phyloP scores from a whole-genome alignment of 2,113 vertebrate species.

The Gnathonemus echidnorhynchus region DNA sequence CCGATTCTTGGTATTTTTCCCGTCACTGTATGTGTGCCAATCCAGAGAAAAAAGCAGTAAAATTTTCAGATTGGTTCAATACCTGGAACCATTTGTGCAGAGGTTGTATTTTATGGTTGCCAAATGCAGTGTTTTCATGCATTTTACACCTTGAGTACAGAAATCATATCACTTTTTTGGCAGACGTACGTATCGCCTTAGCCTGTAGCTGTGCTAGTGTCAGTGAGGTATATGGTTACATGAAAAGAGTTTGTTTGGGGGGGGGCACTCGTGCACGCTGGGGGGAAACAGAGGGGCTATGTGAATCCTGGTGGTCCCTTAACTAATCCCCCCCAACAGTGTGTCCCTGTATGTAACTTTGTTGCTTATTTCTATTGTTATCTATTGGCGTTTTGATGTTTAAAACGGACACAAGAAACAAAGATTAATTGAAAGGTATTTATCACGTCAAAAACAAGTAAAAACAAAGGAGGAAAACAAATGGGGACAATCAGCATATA shows the following conservation, averaged over 20 bases:
- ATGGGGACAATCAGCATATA: no score
- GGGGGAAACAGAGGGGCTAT: background rate
- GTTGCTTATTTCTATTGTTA: background rate
- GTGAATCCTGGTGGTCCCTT: background rate
- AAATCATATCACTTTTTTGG: background rate
- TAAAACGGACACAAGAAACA: no score
- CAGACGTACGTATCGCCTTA: background rate
- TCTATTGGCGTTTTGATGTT: background rate
- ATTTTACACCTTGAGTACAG: background rate
- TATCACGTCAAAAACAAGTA: no score
- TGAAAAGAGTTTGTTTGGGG: background rate
- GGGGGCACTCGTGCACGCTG: background rate
- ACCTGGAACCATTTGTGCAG: background rate
- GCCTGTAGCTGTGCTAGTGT: background rate
- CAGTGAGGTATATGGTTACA: background rate
- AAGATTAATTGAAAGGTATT: no score
- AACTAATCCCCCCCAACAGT: background rate
- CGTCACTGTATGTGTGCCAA: background rate
- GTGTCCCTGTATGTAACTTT: background rate
- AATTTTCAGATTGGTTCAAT: background rate
- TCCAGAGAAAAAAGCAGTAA: background rate
- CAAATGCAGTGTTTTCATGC: background rate
- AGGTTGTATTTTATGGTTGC: background rate
- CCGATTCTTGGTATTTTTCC: background rate
- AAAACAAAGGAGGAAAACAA: no score